Conservation (phyloP, 2,797 vertebrate species). For the Furcifer pardalis region DNA sequence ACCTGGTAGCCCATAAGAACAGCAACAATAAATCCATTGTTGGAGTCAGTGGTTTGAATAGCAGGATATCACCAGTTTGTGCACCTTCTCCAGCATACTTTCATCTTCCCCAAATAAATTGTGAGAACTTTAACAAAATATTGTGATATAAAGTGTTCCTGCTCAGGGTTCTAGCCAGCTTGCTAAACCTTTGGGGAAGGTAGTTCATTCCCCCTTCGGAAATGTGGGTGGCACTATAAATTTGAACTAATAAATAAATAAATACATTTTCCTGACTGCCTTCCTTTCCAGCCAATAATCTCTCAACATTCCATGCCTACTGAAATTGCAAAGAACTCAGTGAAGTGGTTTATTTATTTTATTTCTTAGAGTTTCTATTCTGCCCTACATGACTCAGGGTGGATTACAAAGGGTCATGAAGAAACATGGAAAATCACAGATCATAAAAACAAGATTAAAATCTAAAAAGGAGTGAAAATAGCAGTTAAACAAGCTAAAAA, state of each 20-base stretch:
- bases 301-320: neutral
- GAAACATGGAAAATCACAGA: too few species aligned
- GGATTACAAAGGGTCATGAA: too few species aligned
- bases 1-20: too few species aligned
- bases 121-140: neutral
- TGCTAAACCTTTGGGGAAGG: neutral
- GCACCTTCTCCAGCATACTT: neutral
- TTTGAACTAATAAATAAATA: too few species aligned
- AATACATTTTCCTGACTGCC: neutral
- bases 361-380: too few species aligned
- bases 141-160: neutral
- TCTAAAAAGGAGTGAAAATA: too few species aligned
- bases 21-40: neutral
- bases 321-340: neutral
- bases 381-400: too few species aligned
- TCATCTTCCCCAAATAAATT: neutral
- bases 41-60: neutral
- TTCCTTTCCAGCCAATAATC: neutral
- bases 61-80: neutral
- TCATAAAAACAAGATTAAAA: too few species aligned
- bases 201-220: too few species aligned
- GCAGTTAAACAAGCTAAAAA: too few species aligned
- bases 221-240: too few species aligned
- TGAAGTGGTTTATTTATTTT: too few species aligned
- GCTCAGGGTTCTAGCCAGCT: neutral